Evolutionary conservation across 2,113 vertebrate genomes (phyloP), one percentile per base, ranked within the genome.

Genomic region (Bucco capensis): DNA sequence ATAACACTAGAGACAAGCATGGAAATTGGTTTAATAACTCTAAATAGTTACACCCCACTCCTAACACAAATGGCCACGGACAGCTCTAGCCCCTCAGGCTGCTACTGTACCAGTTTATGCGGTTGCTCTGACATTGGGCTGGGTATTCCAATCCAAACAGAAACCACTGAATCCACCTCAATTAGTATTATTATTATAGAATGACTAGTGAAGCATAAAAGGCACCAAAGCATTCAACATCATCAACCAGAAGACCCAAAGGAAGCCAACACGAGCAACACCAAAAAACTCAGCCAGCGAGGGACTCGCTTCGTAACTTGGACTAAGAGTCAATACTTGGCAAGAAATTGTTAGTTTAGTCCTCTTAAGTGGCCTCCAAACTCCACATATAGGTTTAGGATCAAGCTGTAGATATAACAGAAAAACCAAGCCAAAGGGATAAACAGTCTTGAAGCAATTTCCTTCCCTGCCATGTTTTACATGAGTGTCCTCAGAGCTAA

Each of bases 21-120:
- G 97, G 97, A 98, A 98, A 98, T 98, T 97, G 97, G 95, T 97
- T 98, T 98, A 98, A 98, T 98, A 98, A 97, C 92, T 97, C 91
- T 94, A 95, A 97, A 96, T 92, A 94, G 95, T 83, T 96, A 93
- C 86, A 96, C 95, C 92, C 95, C 84, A 89, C 80, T 74, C 95
- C 83, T 97, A 95, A 98, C 95, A 95, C 97, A 98, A 98, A 98
- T 98, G 95, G 66, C 96, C 96, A 87, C 15, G 70, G 97, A 98
- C 97, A 98, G 98, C 97, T 97, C 80, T 7, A 91, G 85, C 95
- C 98, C 97, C 96, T 71, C 71, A 61, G 98, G 98, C 96, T 87
- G 84, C 37, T 58, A 49, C 87, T 96, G 96, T 91, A 95, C 96
- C 96, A 93, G 96, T 97, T 96, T 96, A 93, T 4, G 80, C 37